These are phyloP conservation scores for Clunio marinus DNA, from an alignment of 2,888 invertebrate species.

Conservation along the genomic window DNA sequence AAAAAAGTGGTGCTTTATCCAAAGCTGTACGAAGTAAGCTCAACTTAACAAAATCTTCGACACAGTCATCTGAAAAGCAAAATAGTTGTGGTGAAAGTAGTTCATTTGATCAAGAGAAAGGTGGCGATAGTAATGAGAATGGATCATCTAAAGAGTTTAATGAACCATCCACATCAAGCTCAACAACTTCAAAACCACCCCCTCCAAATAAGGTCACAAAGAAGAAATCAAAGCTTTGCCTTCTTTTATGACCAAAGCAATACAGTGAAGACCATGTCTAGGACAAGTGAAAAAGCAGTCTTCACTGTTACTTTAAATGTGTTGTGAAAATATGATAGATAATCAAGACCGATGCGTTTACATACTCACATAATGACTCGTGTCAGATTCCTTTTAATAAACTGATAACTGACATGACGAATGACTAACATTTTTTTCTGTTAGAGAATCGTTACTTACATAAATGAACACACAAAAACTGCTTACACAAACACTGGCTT, in stretches of 20 bases:
- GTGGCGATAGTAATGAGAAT: constrained; percentile 32
- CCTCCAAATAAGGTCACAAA: constrained; percentile 45
- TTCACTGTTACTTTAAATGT: too few species aligned
- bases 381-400: neutral
- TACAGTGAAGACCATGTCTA: constrained; percentile 38
- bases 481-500: too few species aligned
- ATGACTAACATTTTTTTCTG: neutral
- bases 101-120: constrained; percentile 29
- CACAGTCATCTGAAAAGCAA: constrained; percentile 36
- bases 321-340: too few species aligned
- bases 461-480: too few species aligned
- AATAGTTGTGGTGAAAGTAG: constrained; percentile 20
- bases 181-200: constrained; percentile 45
- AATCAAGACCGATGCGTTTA: too few species aligned
- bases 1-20: constrained; percentile 54
- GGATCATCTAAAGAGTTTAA: constrained; percentile 25
- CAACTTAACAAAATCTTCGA: constrained; percentile 49
- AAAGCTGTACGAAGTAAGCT: constrained; percentile 54
- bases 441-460: too few species aligned
- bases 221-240: constrained; percentile 51
- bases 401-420: neutral
- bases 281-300: neutral
- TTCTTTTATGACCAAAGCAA: constrained; percentile 50
- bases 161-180: neutral
- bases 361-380: too few species aligned